Evolutionary conservation across 1,140 invertebrate genomes (phyloP).

Genomic region (Copidosoma floridanum): DNA sequence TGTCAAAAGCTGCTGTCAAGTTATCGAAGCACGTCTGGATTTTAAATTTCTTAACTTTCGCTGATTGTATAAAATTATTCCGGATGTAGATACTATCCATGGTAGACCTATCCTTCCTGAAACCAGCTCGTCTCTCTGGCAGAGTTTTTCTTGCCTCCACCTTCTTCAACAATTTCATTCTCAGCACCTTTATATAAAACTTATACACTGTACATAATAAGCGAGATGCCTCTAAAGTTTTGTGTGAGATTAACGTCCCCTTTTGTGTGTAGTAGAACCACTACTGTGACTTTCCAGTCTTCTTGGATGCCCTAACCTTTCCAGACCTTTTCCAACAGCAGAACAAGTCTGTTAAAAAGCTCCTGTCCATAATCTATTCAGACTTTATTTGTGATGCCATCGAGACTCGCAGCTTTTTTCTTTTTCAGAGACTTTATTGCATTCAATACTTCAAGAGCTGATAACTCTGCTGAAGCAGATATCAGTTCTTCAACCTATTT

Average conservation of each 20-base stretch:
- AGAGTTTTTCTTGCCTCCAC: background rate
- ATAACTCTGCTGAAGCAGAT: no score
- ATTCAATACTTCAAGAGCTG: no score
- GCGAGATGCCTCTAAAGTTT: background rate
- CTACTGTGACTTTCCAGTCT: background rate
- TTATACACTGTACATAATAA: no score
- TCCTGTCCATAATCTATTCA: background rate
- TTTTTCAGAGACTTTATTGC: background rate
- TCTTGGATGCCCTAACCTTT: background rate
- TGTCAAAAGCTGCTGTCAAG: background rate
- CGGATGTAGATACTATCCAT: background rate
- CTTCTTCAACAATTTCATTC: background rate
- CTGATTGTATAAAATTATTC: background rate
- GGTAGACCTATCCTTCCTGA: no score
- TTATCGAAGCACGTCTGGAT: background rate
- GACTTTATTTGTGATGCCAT: background rate
- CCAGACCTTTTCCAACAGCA: background rate
- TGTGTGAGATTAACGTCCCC: background rate
- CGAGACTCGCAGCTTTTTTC: background rate
- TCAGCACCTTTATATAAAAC: background rate
- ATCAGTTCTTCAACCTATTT: no score
- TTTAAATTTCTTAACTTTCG: background rate
- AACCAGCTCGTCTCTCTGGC: background rate
- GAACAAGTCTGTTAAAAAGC: background rate
- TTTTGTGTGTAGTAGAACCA: background rate